Percentiles rank a stretch among this genome's conserved stretches.
These are phyloP conservation scores for Xiphorhynchus elegans DNA, from an alignment of 2,113 vertebrate species.

Conservation along the genomic window DNA sequence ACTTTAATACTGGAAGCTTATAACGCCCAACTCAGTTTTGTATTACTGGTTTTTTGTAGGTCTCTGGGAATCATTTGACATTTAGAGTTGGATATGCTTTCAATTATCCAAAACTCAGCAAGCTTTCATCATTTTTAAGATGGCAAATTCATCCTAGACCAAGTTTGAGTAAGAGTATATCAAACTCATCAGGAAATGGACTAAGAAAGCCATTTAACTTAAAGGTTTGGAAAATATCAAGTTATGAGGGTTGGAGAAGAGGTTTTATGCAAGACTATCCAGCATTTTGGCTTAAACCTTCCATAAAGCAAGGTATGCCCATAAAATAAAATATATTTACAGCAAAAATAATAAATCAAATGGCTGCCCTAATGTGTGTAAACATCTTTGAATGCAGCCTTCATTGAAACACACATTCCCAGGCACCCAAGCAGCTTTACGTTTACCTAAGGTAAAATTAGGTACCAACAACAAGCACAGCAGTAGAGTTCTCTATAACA, in stretches of 20 bases:
- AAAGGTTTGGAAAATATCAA: not conserved
- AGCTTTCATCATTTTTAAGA: not conserved
- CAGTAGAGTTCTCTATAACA: not conserved
- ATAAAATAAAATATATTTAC: not conserved
- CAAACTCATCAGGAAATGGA: not conserved
- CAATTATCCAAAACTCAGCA: not conserved
- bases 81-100: not conserved
- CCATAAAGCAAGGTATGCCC: not conserved
- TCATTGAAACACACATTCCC: not conserved
- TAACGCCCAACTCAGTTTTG: not conserved
- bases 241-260: not conserved
- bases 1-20: not conserved
- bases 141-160: not conserved
- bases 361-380: not conserved
- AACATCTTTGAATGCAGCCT: not conserved
- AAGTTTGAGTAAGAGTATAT: not conserved
- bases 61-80: not conserved
- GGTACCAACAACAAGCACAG: not conserved
- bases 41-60: not conserved
- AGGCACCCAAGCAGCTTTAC: not conserved
- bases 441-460: not conserved
- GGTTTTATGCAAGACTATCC: not conserved
- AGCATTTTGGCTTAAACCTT: not conserved
- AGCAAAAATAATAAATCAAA: not conserved
- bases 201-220: not conserved